Evolutionary conservation across 2,113 vertebrate species (phyloP), one percentile per base, ranked within the genome.

Genomic region (Rhombomys opimus): DNA sequence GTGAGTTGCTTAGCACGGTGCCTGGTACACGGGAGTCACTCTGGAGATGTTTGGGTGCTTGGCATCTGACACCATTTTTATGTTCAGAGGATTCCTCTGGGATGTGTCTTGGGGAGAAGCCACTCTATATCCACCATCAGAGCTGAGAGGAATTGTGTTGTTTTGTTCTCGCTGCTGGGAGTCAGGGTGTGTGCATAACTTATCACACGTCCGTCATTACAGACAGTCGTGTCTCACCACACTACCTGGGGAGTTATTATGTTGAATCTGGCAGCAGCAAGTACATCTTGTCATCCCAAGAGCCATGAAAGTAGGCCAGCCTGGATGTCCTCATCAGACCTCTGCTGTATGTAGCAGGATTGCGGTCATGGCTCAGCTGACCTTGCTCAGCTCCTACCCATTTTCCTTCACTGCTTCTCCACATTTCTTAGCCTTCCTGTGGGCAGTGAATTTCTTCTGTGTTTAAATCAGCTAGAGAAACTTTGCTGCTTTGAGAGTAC

Each of bases 241-340:
- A 9, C 38, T 52, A 46, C 14, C 12, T 57, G 15, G n/a, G 50
- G 38, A 3, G 54, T 85, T 87, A 57, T 57, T 35, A 46, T 75
- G 77, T 95, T 96, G 84, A 57, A 84, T 75, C 91, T 73, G 61
- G 77, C 85, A 94, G 63, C 18, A 46, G 54, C 2, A 78, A 87
- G 87, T 54, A 68, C 13, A 73, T n/a, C 88, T 82, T 67, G 59
- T 96, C 72, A 77, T 94, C 27, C 3, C 15, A 22, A 95, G 30
- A 95, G 41, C 38, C 6, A 22, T 1, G 23, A 67, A 90, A 90
- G 93, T 8, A 89, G 46, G 27, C n/a, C 54, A 72, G 52, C 25
- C 11, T 13, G 6, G 0, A 17, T 85, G 38, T 96, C 35, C 30
- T 77, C 67, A 70, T 8, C 41, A 73, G 75, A 88, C 89, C 76